Percentiles rank a stretch among this genome's conserved stretches.
phyloP scores from a whole-genome alignment of 2,888 invertebrate species.

The Phanerotoma sp. region DNA sequence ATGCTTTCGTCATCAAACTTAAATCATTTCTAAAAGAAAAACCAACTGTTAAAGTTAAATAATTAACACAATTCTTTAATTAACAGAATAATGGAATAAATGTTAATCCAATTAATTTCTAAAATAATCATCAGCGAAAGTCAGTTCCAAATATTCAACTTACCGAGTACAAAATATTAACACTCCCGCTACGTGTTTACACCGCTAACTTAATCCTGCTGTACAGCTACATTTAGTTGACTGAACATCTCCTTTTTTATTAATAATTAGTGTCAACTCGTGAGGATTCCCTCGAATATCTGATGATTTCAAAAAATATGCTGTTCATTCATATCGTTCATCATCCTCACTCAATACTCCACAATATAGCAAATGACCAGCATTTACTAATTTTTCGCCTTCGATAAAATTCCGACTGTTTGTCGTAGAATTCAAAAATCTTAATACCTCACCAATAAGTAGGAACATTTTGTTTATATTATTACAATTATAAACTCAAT shows the following conservation, averaged over 20 bases:
- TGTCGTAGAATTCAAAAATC: not conserved
- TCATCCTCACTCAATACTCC: not conserved
- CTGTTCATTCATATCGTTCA: not conserved
- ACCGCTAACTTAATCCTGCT: conserved; percentile 5
- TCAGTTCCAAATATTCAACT: not conserved
- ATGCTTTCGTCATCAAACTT: not conserved
- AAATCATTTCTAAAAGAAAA: not conserved
- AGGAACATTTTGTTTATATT: not conserved
- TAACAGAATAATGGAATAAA: not conserved
- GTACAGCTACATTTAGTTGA: not conserved
- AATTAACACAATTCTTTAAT: not conserved
- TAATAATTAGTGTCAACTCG: not conserved
- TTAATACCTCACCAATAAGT: not conserved
- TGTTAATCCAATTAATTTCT: too few relatives aligned
- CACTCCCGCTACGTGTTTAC: conserved; percentile 4
- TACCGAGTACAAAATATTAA: conserved; percentile 6
- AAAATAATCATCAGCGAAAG: too few relatives aligned
- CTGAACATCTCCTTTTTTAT: conserved; percentile 4
- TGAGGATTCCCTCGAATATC: not conserved
- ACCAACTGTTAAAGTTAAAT: not conserved
- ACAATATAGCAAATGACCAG: not conserved
- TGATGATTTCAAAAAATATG: not conserved
- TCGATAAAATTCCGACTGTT: not conserved
- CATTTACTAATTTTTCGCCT: not conserved
- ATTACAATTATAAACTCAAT: too few relatives aligned